A percentile compares a stretch with the other conserved stretches of the same genome.
Conservation (phyloP, 2,113 vertebrate genomes). For the Hemiprocne comata region DNA sequence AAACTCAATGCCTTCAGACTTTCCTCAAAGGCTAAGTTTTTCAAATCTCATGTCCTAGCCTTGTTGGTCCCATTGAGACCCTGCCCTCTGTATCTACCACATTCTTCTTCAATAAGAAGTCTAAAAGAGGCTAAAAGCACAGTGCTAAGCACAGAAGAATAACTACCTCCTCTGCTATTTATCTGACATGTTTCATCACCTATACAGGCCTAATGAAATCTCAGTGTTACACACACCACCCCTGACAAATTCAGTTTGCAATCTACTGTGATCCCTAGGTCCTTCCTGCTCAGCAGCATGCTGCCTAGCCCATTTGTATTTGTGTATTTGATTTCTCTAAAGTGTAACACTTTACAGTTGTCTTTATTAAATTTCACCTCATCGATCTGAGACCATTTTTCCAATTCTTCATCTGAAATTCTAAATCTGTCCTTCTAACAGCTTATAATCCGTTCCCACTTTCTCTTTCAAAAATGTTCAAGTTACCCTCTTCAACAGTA, state of each 20-base stretch:
- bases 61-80: not conserved
- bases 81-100: not conserved
- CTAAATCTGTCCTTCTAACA: not conserved
- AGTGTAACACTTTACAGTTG: constrained; percentile 15
- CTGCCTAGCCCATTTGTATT: not conserved
- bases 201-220: not conserved
- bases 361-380: constrained; percentile 52
- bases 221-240: not conserved
- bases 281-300: not conserved
- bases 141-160: not conserved
- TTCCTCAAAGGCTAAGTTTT: not conserved
- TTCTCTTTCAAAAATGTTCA: constrained; percentile 1
- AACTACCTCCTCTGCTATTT: not conserved
- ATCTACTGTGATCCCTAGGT: not conserved
- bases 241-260: not conserved
- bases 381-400: constrained; percentile 44
- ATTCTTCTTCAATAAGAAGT: not conserved
- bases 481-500: not conserved
- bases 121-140: not conserved
- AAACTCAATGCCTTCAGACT: not conserved
- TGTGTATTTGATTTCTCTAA: constrained; percentile 38
- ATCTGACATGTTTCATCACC: not conserved
- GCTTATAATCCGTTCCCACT: not conserved
- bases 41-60: not conserved
- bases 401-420: constrained; percentile 46